Evolutionary conservation across 2,888 invertebrate species (phyloP), one percentile per base, ranked within the genome.

Genomic region (Hypsopygia costalis): DNA sequence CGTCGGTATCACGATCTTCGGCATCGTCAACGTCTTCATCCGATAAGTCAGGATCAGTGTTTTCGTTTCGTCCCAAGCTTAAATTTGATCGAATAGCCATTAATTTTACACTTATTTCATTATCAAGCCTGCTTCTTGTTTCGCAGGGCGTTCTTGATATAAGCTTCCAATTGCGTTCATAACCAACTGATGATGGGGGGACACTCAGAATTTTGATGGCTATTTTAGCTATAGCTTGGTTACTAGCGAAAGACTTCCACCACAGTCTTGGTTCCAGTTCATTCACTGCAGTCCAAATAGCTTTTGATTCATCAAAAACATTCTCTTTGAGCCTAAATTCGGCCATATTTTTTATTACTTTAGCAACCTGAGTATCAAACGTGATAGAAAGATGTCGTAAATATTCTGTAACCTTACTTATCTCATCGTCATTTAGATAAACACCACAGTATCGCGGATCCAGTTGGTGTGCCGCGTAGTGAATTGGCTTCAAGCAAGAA

Each of bases 151-250:
- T 47, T 11, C 41, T 20, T 27, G 33, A 33, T 40, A 47, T 44
- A 21, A 40, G 36, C 12, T 37, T 44, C 42, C 35, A 42, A 29
- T 44, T 37, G 21, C 47, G 28, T 28, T 44, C 47, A 11, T 25
- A 11, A 22, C 43, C 41, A 21, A 43, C 40, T 12, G 43, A 46
- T 35, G 42, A 43, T 32, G 46, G 40, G 22, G 44, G 41, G 32
- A 39, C 35, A 16, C 47, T 47, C n/a, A 44, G 29, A 28, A 47
- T 41, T 39, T 33, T 34, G 9, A 32, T 40, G 4, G 38, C 38
- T 32, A 38, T 25, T 9, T 8, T 22, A 10, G 9, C 32, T 31
- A 38, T 32, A 25, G 6, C 6, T 32, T 21, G 32, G 16, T 20
- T 37, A 25, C 7, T 22, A 29, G 38, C 42, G 25, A 38, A 42